Base-by-base conservation (phyloP, 2,888 invertebrate genomes). In the Eudasyphora cyanicolor region DNA sequence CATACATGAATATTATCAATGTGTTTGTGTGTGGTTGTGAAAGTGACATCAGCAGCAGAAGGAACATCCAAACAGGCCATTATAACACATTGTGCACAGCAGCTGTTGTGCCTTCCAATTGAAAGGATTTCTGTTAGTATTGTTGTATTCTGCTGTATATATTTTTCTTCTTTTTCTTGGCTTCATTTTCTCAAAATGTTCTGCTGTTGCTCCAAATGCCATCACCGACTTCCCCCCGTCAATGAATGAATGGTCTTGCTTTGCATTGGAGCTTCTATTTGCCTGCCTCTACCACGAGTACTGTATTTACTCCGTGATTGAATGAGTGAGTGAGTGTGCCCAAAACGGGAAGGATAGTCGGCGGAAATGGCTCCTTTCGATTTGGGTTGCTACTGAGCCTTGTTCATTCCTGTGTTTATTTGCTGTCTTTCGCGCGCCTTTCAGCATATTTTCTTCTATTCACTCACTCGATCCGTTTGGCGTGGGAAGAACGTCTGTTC, bases 391-490 rank as follows among this genome's bases (percentile, higher is more conserved):
- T 42, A 27, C 51, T 76, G 67, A 49, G 67, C 76, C 73, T 57
- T 84, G 77, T 78, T 78, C 38, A 42, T 70, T 62, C 49, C 60
- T 60, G 71, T 84, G 84, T 78, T 84, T 81, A 84, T 27, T 67
- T 75, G 51, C 73, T 81, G 81, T 81, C 67, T 84, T 84, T 81
- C 60, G 73, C 76, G 75, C 84, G 62, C 73, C 78, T 81, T 78
- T 76, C 62, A 76, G 54, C 62, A 70, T 62, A 12, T 42, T 60
- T 7, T 77, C 17, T 45, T 67, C 69, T 76, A 49, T 54, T 3
- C 19, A 6, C 54, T n/a, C n/a, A n/a, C n/a, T n/a, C n/a, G n/a
- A n/a, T n/a, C n/a, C 38, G 29, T 24, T 14, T 54, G 69, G 67
- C 29, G 67, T 42, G 17, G n/a, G 45, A 21, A 57, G 19, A 74